Percentiles rank a stretch among this genome's conserved stretches.
Evolutionary conservation across 2,797 vertebrate species (phyloP).

Genomic region (Streptopelia turtur): DNA sequence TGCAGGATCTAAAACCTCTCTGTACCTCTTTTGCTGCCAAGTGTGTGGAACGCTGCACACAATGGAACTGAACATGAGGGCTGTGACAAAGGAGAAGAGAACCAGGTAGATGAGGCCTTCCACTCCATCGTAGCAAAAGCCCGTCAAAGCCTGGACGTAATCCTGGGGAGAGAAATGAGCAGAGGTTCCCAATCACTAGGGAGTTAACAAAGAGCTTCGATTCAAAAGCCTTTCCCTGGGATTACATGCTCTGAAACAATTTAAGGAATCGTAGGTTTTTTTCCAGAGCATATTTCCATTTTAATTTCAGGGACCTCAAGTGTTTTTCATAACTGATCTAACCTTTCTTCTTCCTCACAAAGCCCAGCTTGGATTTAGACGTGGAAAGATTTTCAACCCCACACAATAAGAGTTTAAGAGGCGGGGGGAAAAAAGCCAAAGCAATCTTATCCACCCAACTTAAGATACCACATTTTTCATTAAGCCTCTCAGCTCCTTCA

Average conservation of each 20-base stretch:
- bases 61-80: slow-evolving; percentile 98
- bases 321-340: neutral
- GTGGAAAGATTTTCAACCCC: neutral
- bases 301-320: neutral
- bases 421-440: neutral
- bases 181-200: slow-evolving; percentile 11
- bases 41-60: slow-evolving; percentile 96
- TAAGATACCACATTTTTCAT: neutral
- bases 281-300: neutral
- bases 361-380: neutral
- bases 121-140: slow-evolving; percentile 95
- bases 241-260: neutral
- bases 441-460: neutral
- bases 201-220: neutral
- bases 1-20: neutral
- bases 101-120: slow-evolving; percentile 98
- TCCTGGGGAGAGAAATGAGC: slow-evolving; percentile 80
- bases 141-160: slow-evolving; percentile 94
- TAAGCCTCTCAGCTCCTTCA: neutral
- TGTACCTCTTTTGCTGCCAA: slow-evolving; percentile 93
- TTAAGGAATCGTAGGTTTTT: neutral
- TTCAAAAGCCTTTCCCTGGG: neutral
- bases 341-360: neutral
- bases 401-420: neutral
- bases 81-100: slow-evolving; percentile 96